A percentile compares a stretch with the other conserved stretches of the same genome.
phyloP scores from a whole-genome alignment of 2,113 vertebrate species.

The Bungarus multicinctus region DNA sequence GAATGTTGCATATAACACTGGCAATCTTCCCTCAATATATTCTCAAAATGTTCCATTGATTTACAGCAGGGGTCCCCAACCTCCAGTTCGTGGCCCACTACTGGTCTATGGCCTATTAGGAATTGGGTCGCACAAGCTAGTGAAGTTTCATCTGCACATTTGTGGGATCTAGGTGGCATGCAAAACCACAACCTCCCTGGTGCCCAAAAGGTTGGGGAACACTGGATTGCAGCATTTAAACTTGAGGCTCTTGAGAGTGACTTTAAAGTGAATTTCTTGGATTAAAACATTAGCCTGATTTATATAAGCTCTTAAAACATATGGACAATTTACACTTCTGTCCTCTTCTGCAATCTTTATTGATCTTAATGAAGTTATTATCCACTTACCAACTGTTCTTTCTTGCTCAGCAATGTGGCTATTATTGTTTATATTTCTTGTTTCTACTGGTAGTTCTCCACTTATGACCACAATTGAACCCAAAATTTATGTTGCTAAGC shows the following conservation, averaged over 20 bases:
- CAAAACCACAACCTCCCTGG: no score
- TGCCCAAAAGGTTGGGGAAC: no score
- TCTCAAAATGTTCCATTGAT: background rate
- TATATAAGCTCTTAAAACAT: background rate
- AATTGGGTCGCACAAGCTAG: no score
- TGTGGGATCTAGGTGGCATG: no score
- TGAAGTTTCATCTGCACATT: no score
- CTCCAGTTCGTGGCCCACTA: no score
- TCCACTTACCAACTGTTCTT: background rate
- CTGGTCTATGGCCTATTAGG: no score
- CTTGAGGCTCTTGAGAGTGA: background rate
- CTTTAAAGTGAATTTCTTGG: background rate
- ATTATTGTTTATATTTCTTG: background rate
- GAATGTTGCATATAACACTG: background rate
- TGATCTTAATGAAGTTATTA: background rate
- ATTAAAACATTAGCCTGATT: background rate
- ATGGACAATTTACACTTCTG: background rate
- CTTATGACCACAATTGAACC: background rate
- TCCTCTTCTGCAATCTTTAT: background rate
- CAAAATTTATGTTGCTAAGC: background rate
- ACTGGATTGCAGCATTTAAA: background rate
- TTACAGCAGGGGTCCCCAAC: background rate
- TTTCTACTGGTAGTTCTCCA: background rate
- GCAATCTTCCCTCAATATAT: background rate
- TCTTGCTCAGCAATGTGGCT: background rate